Base-by-base conservation (phyloP, 2,888 invertebrate species). In the Eristalis arbustorum region DNA sequence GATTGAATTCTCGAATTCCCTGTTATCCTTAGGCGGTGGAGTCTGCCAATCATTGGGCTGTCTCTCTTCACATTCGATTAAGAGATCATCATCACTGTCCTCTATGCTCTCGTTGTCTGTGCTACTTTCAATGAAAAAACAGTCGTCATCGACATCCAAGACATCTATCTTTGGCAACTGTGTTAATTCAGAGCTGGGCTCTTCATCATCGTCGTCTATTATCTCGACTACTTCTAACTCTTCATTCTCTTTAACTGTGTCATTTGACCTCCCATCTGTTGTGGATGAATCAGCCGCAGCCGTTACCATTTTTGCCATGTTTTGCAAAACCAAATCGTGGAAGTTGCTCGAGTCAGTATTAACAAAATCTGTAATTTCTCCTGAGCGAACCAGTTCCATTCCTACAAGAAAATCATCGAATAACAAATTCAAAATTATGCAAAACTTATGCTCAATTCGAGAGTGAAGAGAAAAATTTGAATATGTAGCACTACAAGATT, bases 391-490 rank as follows among this genome's bases (percentile, higher is more conserved):
- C 85, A 87, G 77, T 22, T 87, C 82, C 66, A 71, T 82, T 10
- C 78, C 85, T 87, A 37, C 11, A 85, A 73, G 10, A 68, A 49
- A n/a, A 13, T 23, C 57, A 61, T 61, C 28, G 66, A 67, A 62
- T 76, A 62, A 71, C 57, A 31, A 71, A 11, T 62, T 76, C 28
- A 49, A 64, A 11, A 37, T n/a, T 22, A 61, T 14, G 67, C 28
- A 59, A 66, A 66, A 23, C 1, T 74, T 78, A 87, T 87, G 85
- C 85, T 74, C 62, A 78, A 78, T 82, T 87, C 85, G 85, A 87
- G 40, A 76, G 23, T 69, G 72, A 62, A 18, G 31, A 64, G 56
- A 22, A 49, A 49, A 22, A 64, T 37, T 31, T 31, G 59, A 8
- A 49, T 13, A 23, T 22, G 23, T 59, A 73, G 49, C 2, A 57